Conservation (phyloP, 2,888 invertebrate genomes). For the Alentia gelatinosa region DNA sequence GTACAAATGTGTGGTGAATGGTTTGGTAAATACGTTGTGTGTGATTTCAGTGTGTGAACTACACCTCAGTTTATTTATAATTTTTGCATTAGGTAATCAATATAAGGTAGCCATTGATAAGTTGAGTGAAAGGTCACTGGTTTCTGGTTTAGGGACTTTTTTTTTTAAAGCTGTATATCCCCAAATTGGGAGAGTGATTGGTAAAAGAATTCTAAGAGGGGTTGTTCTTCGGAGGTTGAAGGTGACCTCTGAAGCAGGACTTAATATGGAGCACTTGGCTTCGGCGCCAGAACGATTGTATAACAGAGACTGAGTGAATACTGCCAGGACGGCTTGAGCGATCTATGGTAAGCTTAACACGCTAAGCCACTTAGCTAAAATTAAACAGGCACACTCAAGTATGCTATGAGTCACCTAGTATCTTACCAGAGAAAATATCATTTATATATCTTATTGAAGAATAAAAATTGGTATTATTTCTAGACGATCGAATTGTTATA, state of each 20-base stretch:
- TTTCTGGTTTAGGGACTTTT: background rate
- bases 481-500: too few species aligned
- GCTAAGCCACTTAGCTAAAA: background rate
- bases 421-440: too few species aligned
- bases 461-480: too few species aligned
- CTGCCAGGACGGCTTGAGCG: background rate
- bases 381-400: background rate
- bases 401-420: too few species aligned
- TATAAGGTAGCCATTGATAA: background rate
- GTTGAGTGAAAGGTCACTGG: background rate
- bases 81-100: background rate
- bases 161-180: too few species aligned
- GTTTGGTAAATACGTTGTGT: background rate
- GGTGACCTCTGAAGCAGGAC: background rate
- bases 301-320: background rate
- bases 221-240: background rate
- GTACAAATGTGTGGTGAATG: conserved; percentile 39
- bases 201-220: too few species aligned
- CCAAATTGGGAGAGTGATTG: too few species aligned
- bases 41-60: conserved; percentile 8
- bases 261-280: background rate
- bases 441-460: too few species aligned
- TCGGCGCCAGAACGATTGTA: background rate
- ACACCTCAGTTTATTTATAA: background rate
- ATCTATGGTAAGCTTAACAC: background rate